A percentile compares a stretch with the other conserved stretches of the same genome.
Evolutionary conservation across 1,140 invertebrate genomes (phyloP).

Genomic region (Portunus trituberculatus): DNA sequence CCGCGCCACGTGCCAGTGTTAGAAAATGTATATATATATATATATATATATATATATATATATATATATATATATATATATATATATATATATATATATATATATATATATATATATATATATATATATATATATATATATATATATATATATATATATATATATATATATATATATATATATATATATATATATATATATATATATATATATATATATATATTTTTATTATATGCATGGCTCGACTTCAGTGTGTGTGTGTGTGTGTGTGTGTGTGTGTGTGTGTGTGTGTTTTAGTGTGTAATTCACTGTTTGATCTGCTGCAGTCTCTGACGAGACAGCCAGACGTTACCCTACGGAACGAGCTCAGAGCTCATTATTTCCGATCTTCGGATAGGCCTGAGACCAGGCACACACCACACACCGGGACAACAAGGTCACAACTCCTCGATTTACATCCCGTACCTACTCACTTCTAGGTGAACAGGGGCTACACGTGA

Average conservation of each 20-base stretch:
- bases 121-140: constrained; percentile 55
- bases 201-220: constrained; percentile 50
- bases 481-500: too few relatives aligned
- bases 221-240: constrained; percentile 28
- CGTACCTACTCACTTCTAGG: too few relatives aligned
- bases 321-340: too few relatives aligned
- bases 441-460: too few relatives aligned
- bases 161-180: constrained; percentile 58
- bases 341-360: too few relatives aligned
- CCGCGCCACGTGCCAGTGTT: not conserved
- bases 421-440: too few relatives aligned
- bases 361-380: too few relatives aligned
- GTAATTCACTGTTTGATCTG: too few relatives aligned
- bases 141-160: constrained; percentile 46
- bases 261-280: too few relatives aligned
- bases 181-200: constrained; percentile 46
- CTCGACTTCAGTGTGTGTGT: not conserved
- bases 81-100: constrained; percentile 51
- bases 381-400: too few relatives aligned
- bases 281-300: too few relatives aligned
- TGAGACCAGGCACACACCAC: too few relatives aligned
- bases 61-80: constrained; percentile 54
- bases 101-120: constrained; percentile 50
- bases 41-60: constrained; percentile 54
- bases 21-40: constrained; percentile 33